Base-by-base conservation (phyloP, 2,888 invertebrate species). In the Vanessa cardui region DNA sequence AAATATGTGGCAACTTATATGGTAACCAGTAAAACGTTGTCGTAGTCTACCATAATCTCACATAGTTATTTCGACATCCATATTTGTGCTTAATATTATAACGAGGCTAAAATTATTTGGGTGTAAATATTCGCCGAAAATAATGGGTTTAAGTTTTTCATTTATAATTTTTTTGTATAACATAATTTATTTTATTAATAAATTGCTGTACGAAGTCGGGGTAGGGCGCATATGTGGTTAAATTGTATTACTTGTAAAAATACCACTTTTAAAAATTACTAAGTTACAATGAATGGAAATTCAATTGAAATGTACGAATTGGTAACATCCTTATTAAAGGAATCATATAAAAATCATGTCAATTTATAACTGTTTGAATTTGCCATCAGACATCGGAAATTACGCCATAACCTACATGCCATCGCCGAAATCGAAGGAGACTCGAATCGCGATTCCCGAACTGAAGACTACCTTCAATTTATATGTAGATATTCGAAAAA, bases 381-480 rank as follows among this genome's bases (percentile, higher is more conserved):
- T 82, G 80, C 81, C 79, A 84, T 85, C 85, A 82, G 80, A 79
- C 80, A 77, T 83, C 83, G 85, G 85, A 86, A 84, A 84, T 85
- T 81, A 83, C 79, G 65, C 79, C 21, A 50, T 50, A 50, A 26
- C 15, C 6, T 80, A 81, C 82, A 77, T 78, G 83, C 81, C 82
- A 85, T 82, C 82, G 80, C 76, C 76, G 73, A 83, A 83, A 87
- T 87, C 82, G 85, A 84, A 86, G 84, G 81, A 86, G 84, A 81
- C 81, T 80, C 80, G 83, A 83, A 82, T 82, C 82, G 79, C 79
- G 80, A 81, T 69, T 62, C 62, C 62, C 64, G 62, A 67, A 58
- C 64, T 60, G 61, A 64, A 62, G 61, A 69, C 61, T 50, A 60
- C 49, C 39, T 50, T 65, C 45, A 62, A 60, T 68, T 60, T 63